Conservation (phyloP, 2,797 vertebrate genomes). For the Schizothorax lantsangensis region DNA sequence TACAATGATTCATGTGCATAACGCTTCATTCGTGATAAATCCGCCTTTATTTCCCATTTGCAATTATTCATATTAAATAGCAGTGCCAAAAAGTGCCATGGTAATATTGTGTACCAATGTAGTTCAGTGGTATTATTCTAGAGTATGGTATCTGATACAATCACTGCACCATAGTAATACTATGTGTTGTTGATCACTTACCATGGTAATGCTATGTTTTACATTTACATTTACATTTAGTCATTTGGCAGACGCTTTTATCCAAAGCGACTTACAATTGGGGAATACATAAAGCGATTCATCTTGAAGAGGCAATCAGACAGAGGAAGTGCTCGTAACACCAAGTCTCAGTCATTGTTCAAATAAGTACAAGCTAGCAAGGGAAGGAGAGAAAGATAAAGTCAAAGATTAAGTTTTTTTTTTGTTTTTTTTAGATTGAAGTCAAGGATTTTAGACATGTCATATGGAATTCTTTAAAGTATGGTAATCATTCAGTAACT, state of each 20-base stretch:
- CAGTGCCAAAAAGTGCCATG: background rate
- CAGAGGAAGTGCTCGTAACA: no score
- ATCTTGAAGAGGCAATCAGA: no score
- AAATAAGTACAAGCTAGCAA: no score
- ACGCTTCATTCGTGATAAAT: background rate
- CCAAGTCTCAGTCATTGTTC: no score
- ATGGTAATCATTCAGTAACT: background rate
- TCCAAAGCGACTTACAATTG: no score
- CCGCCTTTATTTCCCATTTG: background rate
- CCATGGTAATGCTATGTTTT: background rate
- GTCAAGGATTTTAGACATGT: background rate
- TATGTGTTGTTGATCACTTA: background rate
- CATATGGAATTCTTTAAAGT: background rate
- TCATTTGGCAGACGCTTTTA: no score
- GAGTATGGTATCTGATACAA: background rate
- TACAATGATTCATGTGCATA: background rate
- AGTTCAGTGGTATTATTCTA: background rate
- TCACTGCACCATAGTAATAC: no score
- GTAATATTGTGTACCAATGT: background rate
- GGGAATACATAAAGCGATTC: no score
- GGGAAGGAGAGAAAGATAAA: no score
- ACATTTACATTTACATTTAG: no score
- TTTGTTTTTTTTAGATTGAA: no score
- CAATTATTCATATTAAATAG: background rate
- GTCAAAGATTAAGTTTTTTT: no score